Evolutionary conservation across 2,888 invertebrate genomes (phyloP), one percentile per base, ranked within the genome.

Genomic region (Dusona sp.): DNA sequence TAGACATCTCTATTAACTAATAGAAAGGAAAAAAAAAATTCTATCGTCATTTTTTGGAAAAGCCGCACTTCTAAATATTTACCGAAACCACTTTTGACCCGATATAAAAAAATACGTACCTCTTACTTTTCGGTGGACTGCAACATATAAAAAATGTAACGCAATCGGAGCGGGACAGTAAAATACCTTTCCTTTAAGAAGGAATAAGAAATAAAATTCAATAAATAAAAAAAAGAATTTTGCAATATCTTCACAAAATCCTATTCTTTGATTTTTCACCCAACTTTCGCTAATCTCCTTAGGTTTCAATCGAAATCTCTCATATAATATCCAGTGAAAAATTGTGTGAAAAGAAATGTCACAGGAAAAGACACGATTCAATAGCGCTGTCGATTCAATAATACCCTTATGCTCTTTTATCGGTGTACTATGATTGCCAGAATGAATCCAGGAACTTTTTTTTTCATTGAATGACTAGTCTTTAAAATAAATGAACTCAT

Each of bases 271-370:
- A 29, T 29, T 67, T 64, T 75, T 25, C 45, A 75, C 16, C 42
- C 7, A 36, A 9, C 25, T 36, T 13, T 54, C 3, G 33, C 22
- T 25, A 29, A 33, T 29, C 54, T 57, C 36, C 68, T 19, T 38
- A 19, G 54, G 54, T 68, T 79, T 57, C 29, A 29, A n/a, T 51
- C 54, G 29, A 68, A 68, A 67, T 79, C 78, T 68, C 54, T 67
- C 11, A 29, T 22, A n/a, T 68, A 54, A 51, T 68, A 79, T 38
- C 54, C 51, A 38, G 36, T 68, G 54, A 25, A 79, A 79, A 68
- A 79, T 38, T 25, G 78, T 22, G 38, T 67, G 67, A 51, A 65
- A 38, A n/a, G 51, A 45, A 45, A 77, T 51, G 51, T 22, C 57
- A 38, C 13, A 19, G 54, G 9, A 4, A 65, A 38, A 67, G 48